Conservation (phyloP, 2,888 invertebrate genomes). For the Rhyacophila evoluta region DNA sequence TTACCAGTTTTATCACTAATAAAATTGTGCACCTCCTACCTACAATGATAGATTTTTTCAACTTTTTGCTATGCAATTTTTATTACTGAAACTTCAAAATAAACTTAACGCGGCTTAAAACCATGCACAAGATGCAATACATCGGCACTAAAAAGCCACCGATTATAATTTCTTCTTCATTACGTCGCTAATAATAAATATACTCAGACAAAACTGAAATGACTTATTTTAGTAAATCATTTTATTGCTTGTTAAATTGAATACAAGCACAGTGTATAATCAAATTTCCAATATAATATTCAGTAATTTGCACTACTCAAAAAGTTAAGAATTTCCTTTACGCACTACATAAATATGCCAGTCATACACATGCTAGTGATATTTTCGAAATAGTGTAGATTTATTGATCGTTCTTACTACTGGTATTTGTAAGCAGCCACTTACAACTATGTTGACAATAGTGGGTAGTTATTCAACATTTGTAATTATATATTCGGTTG, state of each 20-base stretch:
- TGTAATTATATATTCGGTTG: background rate
- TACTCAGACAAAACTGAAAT: background rate
- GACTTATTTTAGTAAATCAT: too few relatives aligned
- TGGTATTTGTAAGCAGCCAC: background rate
- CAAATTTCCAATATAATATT: background rate
- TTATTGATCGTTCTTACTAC: background rate
- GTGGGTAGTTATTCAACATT: too few relatives aligned
- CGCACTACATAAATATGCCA: background rate
- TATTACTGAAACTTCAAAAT: background rate
- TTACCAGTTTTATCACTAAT: background rate
- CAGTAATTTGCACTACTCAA: background rate
- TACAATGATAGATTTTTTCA: background rate
- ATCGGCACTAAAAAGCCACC: background rate
- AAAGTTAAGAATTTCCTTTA: background rate
- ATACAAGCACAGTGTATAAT: background rate
- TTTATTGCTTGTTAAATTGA: background rate
- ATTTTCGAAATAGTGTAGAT: background rate
- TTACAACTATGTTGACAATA: background rate
- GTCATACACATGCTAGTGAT: background rate
- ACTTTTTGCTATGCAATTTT: background rate
- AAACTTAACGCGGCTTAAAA: background rate
- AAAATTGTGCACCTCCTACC: conserved; percentile 1
- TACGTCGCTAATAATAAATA: background rate
- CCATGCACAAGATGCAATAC: too few relatives aligned
- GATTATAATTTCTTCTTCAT: background rate